These are phyloP conservation scores for human DNA, from an alignment of 2,113 vertebrate genomes.

Conservation along the genomic window DNA sequence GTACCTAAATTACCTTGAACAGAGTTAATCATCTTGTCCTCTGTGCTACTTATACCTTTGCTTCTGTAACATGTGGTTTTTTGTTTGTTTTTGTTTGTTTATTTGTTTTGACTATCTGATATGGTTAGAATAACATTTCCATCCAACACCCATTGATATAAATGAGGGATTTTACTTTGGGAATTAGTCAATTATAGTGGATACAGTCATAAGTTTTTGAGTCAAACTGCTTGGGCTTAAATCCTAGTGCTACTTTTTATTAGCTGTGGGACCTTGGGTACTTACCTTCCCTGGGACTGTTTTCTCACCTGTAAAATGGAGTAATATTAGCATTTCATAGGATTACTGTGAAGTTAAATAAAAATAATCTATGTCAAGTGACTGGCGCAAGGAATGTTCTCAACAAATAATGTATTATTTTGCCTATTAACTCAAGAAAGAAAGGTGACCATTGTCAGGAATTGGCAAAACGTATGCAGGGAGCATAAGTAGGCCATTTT, in stretches of 20 bases:
- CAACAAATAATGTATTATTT: neutral
- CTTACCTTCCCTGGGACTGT: neutral
- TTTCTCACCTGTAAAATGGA: constrained; percentile 1
- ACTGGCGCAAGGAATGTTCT: neutral
- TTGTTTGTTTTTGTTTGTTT: neutral
- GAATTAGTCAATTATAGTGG: neutral
- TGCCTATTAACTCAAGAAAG: neutral
- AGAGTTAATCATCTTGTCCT: neutral
- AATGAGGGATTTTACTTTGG: neutral
- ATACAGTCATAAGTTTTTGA: neutral
- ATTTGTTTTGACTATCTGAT: neutral
- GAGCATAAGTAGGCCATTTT: neutral
- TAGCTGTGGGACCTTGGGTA: neutral
- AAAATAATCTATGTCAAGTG: neutral
- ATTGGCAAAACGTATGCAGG: neutral
- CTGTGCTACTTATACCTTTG: neutral
- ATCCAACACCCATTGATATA: neutral
- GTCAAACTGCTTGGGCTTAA: neutral
- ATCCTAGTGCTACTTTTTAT: neutral
- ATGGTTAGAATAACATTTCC: neutral
- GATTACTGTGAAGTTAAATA: neutral
- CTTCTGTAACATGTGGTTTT: neutral
- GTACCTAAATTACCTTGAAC: neutral
- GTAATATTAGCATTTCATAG: neutral
- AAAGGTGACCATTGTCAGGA: neutral